These are phyloP conservation scores for Crenichthys baileyi DNA, from an alignment of 2,797 vertebrate species.

Conservation along the genomic window DNA sequence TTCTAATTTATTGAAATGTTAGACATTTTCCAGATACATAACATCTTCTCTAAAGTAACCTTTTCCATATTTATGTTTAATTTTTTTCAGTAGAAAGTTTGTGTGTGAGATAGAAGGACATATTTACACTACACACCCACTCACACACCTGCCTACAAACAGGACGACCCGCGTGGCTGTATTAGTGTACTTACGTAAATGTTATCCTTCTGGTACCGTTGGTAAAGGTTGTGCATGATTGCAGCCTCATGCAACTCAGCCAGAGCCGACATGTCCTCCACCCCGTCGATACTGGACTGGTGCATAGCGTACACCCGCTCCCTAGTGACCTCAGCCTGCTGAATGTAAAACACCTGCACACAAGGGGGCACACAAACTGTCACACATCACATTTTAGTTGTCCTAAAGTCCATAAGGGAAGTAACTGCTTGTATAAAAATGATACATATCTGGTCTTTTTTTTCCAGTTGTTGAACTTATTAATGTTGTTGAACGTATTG, in stretches of 20 bases:
- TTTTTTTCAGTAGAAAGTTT: not conserved
- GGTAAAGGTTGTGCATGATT: constrained; percentile 92
- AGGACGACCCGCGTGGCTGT: not conserved
- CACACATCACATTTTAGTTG: not conserved
- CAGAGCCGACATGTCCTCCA: constrained; percentile 92
- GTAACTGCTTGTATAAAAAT: not conserved
- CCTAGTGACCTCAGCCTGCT: constrained; percentile 82
- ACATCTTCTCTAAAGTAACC: not conserved
- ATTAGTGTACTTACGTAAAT: constrained; percentile 87
- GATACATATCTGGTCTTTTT: not conserved
- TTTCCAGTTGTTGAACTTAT: not conserved
- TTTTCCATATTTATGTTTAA: not conserved
- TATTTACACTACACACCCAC: not conserved
- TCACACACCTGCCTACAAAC: constrained; percentile 24
- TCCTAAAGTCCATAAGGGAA: not conserved
- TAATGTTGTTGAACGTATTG: not conserved
- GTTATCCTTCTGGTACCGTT: constrained; percentile 87
- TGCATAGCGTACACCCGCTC: constrained; percentile 89
- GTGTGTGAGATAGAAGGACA: not conserved
- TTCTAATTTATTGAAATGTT: not conserved
- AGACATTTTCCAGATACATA: not conserved
- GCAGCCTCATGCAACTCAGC: constrained; percentile 91
- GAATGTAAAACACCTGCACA: constrained; percentile 83
- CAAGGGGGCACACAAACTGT: constrained; percentile 7
- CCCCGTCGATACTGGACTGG: constrained; percentile 88